Evolutionary conservation across 1,140 invertebrate species (phyloP).

Genomic region (Philopotamus ludificatus): DNA sequence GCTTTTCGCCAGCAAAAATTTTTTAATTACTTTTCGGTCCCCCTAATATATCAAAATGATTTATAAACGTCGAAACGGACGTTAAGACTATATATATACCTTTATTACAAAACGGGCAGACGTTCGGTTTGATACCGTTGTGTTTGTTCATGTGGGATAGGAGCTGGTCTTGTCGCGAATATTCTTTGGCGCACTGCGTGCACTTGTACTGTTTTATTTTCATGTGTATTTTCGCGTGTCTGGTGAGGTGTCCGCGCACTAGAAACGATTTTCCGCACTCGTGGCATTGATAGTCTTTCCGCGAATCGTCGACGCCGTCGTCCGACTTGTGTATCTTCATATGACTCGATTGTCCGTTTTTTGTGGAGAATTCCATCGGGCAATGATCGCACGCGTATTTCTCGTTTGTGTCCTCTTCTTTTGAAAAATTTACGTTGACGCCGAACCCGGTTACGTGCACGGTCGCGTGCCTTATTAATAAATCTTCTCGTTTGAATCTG

Average conservation of each 20-base stretch:
- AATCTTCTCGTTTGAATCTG: constrained; percentile 43
- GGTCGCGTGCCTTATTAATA: constrained; percentile 25
- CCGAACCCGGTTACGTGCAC: constrained; percentile 17
- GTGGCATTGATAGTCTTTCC: constrained; percentile 42
- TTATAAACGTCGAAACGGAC: not conserved
- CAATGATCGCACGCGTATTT: constrained; percentile 45
- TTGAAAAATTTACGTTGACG: not conserved
- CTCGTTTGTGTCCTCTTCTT: not conserved
- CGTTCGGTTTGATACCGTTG: constrained; percentile 57
- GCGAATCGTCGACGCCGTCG: constrained; percentile 31
- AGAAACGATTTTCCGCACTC: constrained; percentile 46
- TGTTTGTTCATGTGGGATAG: constrained; percentile 57
- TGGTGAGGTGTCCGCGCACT: constrained; percentile 44
- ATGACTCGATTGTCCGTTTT: constrained; percentile 43
- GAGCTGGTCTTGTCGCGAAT: constrained; percentile 56
- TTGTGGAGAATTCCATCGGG: constrained; percentile 43
- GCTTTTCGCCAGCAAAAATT: too few relatives aligned
- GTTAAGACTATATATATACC: constrained; percentile 45
- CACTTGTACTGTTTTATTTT: constrained; percentile 45
- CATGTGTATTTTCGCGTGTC: constrained; percentile 48
- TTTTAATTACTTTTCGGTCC: too few relatives aligned
- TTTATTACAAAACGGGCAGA: constrained; percentile 60
- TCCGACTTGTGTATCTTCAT: constrained; percentile 41
- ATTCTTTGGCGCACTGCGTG: constrained; percentile 53
- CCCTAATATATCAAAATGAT: too few relatives aligned